phyloP scores from a whole-genome alignment of 2,797 vertebrate species.

The Sebastes aleutianus region DNA sequence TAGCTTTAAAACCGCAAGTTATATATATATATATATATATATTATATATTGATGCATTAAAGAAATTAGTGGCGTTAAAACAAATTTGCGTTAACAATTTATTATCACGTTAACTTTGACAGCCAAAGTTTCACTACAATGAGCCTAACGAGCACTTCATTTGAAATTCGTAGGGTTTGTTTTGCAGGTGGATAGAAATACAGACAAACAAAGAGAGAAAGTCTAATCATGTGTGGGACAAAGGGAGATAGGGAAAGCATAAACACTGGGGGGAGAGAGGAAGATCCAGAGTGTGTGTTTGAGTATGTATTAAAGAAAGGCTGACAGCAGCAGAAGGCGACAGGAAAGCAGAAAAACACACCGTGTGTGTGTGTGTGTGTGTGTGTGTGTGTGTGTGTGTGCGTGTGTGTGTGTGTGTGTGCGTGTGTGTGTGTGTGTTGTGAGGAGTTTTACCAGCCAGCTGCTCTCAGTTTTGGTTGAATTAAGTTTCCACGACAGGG shows the following conservation, averaged over 20 bases:
- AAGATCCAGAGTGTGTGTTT: neutral
- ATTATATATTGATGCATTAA: no score
- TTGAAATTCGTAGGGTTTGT: neutral
- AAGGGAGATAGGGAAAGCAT: neutral
- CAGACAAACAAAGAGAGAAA: neutral
- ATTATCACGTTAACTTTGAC: no score
- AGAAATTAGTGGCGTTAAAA: no score
- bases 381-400: neutral
- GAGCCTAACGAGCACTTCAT: neutral
- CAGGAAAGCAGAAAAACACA: neutral
- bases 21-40: no score
- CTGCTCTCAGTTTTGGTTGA: slow-evolving; percentile 45
- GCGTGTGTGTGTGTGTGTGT: neutral
- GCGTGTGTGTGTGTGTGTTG: neutral
- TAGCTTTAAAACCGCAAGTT: no score
- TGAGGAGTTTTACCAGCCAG: slow-evolving; percentile 33
- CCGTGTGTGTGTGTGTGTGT: no score
- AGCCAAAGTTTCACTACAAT: no score
- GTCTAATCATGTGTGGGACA: neutral
- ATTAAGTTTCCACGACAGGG: slow-evolving; percentile 30
- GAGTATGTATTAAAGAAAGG: neutral
- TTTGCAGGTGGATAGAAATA: neutral
- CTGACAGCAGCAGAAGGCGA: slow-evolving; percentile 24
- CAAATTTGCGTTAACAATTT: no score
- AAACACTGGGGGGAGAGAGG: neutral